Percentiles rank a stretch among this genome's conserved stretches.
Evolutionary conservation across 2,888 invertebrate species (phyloP).

Genomic region (Drosophila prolongata): DNA sequence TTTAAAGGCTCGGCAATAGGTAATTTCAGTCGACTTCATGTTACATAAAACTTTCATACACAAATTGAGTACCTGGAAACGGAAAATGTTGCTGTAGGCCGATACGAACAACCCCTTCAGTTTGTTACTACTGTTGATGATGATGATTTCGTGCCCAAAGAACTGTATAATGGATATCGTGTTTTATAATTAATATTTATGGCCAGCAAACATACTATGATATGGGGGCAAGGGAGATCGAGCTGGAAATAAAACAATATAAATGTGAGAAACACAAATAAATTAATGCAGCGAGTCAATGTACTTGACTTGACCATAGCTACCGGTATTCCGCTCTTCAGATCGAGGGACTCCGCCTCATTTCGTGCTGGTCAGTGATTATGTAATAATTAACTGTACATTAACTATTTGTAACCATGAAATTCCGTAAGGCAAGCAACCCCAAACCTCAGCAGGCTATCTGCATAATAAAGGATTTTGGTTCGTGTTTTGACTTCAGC

Average conservation of each 20-base stretch:
- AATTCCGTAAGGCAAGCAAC: slow-evolving; percentile 53
- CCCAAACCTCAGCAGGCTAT: slow-evolving; percentile 34
- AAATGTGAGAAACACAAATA: slow-evolving; percentile 13
- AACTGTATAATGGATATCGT: slow-evolving; percentile 46
- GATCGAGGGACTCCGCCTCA: slow-evolving; percentile 23
- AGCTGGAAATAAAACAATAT: slow-evolving; percentile 17
- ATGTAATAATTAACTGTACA: slow-evolving; percentile 80
- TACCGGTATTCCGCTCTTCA: slow-evolving; percentile 1
- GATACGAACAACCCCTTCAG: slow-evolving; percentile 56
- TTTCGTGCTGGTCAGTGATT: slow-evolving; percentile 70
- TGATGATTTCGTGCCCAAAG: slow-evolving; percentile 43
- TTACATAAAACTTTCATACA: slow-evolving; percentile 37
- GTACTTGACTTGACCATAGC: slow-evolving; percentile 48
- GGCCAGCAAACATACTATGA: slow-evolving; percentile 45
- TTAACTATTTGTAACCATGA: slow-evolving; percentile 81
- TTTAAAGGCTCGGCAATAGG: slow-evolving; percentile 11
- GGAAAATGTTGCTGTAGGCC: slow-evolving; percentile 50
- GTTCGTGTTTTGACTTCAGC: slow-evolving; percentile 37
- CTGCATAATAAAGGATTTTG: slow-evolving; percentile 53
- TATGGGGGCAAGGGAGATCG: background rate
- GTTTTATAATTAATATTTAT: slow-evolving; percentile 59
- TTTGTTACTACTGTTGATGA: slow-evolving; percentile 29
- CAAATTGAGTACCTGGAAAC: slow-evolving; percentile 50
- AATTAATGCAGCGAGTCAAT: slow-evolving; percentile 53
- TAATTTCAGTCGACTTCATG: slow-evolving; percentile 24